Conservation (phyloP, 2,888 invertebrate genomes). For the Heptascelio sp. region DNA sequence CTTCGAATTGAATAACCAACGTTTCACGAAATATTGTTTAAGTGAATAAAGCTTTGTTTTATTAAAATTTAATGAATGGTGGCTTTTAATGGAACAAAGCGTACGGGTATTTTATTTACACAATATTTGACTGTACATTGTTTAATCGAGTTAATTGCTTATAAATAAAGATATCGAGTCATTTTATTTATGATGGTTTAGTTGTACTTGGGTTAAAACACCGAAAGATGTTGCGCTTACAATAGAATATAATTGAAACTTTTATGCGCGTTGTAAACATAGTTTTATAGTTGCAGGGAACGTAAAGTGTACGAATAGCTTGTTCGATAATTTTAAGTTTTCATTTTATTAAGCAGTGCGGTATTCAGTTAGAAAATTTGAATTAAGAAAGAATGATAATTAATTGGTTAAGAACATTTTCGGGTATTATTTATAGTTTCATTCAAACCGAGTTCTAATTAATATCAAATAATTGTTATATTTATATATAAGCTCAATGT, state of each 20-base stretch:
- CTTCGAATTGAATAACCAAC: background rate
- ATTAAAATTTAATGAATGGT: conserved; percentile 22
- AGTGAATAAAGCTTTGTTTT: conserved; percentile 29
- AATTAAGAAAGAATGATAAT: no score
- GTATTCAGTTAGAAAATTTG: conserved; percentile 11
- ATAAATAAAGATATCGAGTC: conserved; percentile 20
- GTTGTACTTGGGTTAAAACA: conserved; percentile 18
- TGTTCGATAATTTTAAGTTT: conserved; percentile 16
- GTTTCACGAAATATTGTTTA: background rate
- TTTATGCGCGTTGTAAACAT: conserved; percentile 40
- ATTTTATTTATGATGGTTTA: conserved; percentile 30
- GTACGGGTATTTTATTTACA: conserved; percentile 14
- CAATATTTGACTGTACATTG: conserved; percentile 25
- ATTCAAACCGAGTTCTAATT: no score
- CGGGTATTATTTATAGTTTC: no score
- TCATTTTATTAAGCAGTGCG: background rate
- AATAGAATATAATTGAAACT: conserved; percentile 41
- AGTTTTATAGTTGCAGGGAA: conserved; percentile 26
- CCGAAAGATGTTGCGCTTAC: conserved; percentile 6
- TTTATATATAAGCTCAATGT: no score
- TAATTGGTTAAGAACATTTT: no score
- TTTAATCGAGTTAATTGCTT: conserved; percentile 23
- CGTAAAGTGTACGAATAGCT: conserved; percentile 13
- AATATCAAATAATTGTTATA: no score
- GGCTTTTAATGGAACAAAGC: conserved; percentile 32